A percentile compares a stretch with the other conserved stretches of the same genome.
Evolutionary conservation across 2,888 invertebrate genomes (phyloP).

Genomic region (Syritta pipiens): DNA sequence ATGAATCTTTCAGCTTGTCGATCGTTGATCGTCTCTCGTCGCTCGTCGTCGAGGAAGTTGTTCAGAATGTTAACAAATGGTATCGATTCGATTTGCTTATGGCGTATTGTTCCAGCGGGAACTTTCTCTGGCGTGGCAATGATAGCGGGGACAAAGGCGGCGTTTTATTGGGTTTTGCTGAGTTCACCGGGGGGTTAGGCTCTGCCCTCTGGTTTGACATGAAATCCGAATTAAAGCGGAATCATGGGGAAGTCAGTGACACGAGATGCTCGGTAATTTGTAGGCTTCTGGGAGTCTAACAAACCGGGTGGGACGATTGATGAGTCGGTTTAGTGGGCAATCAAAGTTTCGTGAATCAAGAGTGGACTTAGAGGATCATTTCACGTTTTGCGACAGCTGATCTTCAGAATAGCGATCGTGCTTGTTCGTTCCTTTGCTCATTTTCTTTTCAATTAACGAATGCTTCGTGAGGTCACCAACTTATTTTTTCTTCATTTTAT

Average conservation of each 20-base stretch:
- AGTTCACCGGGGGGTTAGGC: background rate
- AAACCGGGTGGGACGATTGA: no score
- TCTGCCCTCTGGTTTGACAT: background rate
- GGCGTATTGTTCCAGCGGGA: conserved; percentile 30
- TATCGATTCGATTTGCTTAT: conserved; percentile 25
- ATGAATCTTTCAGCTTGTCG: no score
- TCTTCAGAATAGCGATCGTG: no score
- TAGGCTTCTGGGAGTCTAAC: background rate
- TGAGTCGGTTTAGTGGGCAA: no score
- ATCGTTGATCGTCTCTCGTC: no score
- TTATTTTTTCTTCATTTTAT: no score
- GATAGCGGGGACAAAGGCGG: background rate
- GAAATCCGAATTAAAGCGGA: background rate
- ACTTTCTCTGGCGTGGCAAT: conserved; percentile 41
- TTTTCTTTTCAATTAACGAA: no score
- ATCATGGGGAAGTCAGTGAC: background rate
- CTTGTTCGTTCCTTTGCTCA: no score
- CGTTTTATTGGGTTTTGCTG: background rate
- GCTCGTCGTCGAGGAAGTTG: conserved; percentile 44
- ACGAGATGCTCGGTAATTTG: background rate
- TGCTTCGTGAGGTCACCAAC: no score
- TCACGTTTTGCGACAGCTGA: no score
- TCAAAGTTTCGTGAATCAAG: no score
- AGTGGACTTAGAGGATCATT: no score
- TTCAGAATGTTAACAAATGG: conserved; percentile 47